Base-by-base conservation (phyloP, 1,140 invertebrate species). In the Dryas iulia region DNA sequence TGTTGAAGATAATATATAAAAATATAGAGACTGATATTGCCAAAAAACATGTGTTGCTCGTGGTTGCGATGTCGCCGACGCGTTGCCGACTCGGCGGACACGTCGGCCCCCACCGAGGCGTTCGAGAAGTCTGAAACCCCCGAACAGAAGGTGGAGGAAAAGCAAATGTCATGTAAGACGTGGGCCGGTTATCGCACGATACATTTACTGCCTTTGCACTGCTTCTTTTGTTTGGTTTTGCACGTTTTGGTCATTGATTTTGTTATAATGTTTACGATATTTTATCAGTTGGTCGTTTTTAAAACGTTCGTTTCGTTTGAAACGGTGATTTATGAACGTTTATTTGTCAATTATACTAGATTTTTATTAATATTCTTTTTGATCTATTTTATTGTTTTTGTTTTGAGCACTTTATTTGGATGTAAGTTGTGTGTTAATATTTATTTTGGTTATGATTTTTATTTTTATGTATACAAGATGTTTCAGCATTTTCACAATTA, bases 21-120 rank as follows among this genome's bases (percentile, higher is more conserved):
- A 73, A 66, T 56, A 66, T 68, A 75, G 52, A 85, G 75, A 79
- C 71, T 77, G 74, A 79, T 60, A 61, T 76, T 73, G 69, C 73
- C 74, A 78, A 83, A 82, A 35, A 1, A 21, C n/a, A 89, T 90
- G 88, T 90, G 88, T 72, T 89, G 86, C 75, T 91, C 87, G 72
- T 91, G 89, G 89, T 77, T 89, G 54, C 74, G 83, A 72, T 89
- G 84, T 72, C 79, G 87, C 52, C 77, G 86, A 59, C 83, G 86
- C 5, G 85, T 91, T 56, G 85, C 86, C 26, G 85, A 89, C 71
- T 84, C 82, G 35, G 72, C 79, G 3, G 81, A 78, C 59, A 63
- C 70, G 39, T 72, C 76, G 53, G 72, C 74, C 64, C 73, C 78
- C 18, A 67, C 69, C 33, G 82, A 87, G 65, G 84, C 84, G 31